Evolutionary conservation across 2,888 invertebrate species (phyloP).

Genomic region (Sepiola atlantica): DNA sequence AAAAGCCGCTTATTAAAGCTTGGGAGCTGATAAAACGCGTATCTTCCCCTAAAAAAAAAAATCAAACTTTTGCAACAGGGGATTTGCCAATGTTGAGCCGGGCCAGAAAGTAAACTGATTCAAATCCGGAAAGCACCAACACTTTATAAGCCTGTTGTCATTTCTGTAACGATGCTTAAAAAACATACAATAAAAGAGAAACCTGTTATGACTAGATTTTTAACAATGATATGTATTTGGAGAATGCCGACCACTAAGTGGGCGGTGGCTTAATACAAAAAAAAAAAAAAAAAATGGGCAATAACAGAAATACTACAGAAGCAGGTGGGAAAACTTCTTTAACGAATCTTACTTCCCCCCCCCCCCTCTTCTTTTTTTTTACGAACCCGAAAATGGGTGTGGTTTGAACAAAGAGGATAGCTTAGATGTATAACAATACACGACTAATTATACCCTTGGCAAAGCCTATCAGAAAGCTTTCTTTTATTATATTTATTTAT

Average conservation of each 20-base stretch:
- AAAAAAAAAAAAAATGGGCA: not conserved
- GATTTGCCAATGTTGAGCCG: not conserved
- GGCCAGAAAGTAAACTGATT: not conserved
- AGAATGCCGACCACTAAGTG: not conserved
- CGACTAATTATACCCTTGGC: not conserved
- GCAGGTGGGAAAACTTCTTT: not conserved
- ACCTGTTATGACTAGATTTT: constrained; percentile 22
- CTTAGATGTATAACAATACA: not conserved
- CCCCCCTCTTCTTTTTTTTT: not conserved
- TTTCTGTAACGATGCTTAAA: not conserved
- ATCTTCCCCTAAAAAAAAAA: too few relatives aligned
- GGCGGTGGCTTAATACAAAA: not conserved
- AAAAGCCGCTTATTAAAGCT: not conserved
- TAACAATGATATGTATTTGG: constrained; percentile 32
- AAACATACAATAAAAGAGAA: not conserved
- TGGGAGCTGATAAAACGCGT: not conserved
- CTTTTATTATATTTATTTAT: not conserved
- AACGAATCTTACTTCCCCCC: not conserved
- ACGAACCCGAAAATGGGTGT: not conserved
- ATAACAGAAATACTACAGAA: not conserved
- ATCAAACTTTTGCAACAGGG: not conserved
- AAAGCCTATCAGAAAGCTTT: constrained; percentile 20
- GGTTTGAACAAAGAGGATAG: not conserved
- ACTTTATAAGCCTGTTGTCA: not conserved
- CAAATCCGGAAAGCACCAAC: not conserved